Base-by-base conservation (phyloP, 1,140 invertebrate genomes). In the Leptopilina clavipes region DNA sequence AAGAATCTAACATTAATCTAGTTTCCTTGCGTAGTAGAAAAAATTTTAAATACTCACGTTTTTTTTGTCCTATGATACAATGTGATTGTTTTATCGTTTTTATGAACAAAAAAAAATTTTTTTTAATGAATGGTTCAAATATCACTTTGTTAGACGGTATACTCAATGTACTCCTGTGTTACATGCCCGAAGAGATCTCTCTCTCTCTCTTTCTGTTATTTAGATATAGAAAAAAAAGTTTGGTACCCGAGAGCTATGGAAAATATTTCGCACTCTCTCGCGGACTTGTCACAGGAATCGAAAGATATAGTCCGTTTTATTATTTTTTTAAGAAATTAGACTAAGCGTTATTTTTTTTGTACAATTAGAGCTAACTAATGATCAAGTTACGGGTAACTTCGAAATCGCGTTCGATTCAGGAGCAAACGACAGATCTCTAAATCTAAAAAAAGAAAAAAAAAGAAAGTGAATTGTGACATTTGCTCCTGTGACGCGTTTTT, bases 221-320 rank as follows among this genome's bases (percentile, higher is more conserved):
- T 65, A 65, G 17, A 52, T n/a, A 17, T 7, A 5, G 22, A 44
- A 45, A 44, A 76, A 65, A 31, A 59, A 65, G 25, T 7, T 65
- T 65, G 59, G 59, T 84, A 86, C 86, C 85, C 80, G 81, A 86
- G 85, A 85, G 85, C 82, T 86, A 77, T 77, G 73, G 73, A 82
- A 79, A 79, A 31, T 31, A 22, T 65, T 31, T 65, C 25, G 12
- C 59, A 22, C 12, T 14, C 59, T 65, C 59, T 65, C 59, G 59
- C 25, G 59, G 59, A 65, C 59, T 65, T 65, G 59, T 65, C 59
- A 65, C 59, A 65, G 59, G 59, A 65, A 65, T 65, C 59, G 59
- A 65, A 65, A 65, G 59, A 31, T 65, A 65, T 65, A 22, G 59
- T 65, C 59, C 59, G 59, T 65, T 37, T 14, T 31, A n/a, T 48